Percentiles rank a stretch among this genome's conserved stretches.
phyloP scores from a whole-genome alignment of 2,113 vertebrate genomes.

The Hemiprocne comata region DNA sequence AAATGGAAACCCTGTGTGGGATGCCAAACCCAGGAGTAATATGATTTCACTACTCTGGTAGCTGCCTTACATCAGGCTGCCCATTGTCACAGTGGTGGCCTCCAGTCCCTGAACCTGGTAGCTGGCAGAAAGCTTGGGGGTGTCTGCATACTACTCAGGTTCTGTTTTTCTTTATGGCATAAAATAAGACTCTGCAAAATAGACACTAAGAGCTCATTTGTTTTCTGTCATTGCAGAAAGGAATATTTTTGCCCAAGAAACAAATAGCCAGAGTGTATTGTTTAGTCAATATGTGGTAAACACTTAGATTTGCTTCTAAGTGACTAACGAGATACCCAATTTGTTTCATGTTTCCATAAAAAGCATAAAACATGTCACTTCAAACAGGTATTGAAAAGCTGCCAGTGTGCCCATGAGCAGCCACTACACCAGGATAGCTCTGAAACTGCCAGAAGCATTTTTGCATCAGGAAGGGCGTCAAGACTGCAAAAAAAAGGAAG shows the following conservation, averaged over 20 bases:
- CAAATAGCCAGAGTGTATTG: neutral
- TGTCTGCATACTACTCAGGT: neutral
- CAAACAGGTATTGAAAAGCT: neutral
- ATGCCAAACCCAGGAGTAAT: neutral
- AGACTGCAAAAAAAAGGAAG: neutral
- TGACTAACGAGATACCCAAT: neutral
- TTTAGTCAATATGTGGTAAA: neutral
- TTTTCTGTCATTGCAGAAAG: neutral
- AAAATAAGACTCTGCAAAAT: neutral
- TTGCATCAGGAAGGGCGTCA: neutral
- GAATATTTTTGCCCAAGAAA: neutral
- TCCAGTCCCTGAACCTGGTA: neutral
- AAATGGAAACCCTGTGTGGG: neutral
- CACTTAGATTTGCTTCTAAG: neutral
- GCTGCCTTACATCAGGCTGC: neutral
- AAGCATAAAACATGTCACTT: neutral
- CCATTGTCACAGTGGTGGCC: neutral
- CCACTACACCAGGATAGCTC: neutral
- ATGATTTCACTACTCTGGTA: neutral
- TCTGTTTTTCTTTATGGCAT: neutral
- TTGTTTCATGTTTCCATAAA: neutral
- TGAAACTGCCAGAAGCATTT: neutral
- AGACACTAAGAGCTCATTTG: neutral
- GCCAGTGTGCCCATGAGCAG: neutral
- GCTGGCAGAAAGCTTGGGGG: neutral